Conservation (phyloP, 2,797 vertebrate genomes). For the Podargus strigoides region DNA sequence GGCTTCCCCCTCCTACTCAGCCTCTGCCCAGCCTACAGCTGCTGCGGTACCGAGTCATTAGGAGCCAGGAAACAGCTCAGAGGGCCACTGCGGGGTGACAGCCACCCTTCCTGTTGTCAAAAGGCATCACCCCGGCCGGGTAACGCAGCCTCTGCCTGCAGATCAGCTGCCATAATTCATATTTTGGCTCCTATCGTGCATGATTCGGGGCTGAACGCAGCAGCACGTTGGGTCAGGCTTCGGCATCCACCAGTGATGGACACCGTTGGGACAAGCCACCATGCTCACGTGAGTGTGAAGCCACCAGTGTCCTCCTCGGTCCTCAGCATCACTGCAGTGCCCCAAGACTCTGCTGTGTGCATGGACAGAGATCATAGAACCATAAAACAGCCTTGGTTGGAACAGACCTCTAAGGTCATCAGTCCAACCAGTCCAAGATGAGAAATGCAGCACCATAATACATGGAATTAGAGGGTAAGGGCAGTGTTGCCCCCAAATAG, state of each 20-base stretch:
- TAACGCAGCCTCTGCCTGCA: accelerated
- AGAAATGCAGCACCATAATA: accelerated
- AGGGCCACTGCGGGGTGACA: neutral
- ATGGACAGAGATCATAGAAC: accelerated
- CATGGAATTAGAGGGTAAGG: accelerated
- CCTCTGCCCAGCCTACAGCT: neutral
- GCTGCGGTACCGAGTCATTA: accelerated
- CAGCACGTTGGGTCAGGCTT: accelerated
- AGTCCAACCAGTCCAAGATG: no score
- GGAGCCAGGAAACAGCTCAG: neutral
- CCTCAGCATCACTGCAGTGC: accelerated
- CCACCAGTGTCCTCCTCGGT: neutral
- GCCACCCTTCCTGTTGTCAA: neutral
- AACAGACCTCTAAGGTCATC: no score
- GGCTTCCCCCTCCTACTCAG: slow-evolving; percentile 6
- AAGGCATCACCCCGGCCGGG: neutral
- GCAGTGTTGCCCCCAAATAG: neutral
- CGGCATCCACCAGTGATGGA: accelerated
- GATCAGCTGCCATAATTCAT: neutral
- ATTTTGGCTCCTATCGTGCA: accelerated
- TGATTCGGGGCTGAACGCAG: neutral
- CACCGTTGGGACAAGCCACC: neutral
- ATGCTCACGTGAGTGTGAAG: accelerated
- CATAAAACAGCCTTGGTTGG: no score
- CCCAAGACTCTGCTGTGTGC: neutral